Conservation (phyloP, 2,113 vertebrate species). For the Oreocharis arfaki region DNA sequence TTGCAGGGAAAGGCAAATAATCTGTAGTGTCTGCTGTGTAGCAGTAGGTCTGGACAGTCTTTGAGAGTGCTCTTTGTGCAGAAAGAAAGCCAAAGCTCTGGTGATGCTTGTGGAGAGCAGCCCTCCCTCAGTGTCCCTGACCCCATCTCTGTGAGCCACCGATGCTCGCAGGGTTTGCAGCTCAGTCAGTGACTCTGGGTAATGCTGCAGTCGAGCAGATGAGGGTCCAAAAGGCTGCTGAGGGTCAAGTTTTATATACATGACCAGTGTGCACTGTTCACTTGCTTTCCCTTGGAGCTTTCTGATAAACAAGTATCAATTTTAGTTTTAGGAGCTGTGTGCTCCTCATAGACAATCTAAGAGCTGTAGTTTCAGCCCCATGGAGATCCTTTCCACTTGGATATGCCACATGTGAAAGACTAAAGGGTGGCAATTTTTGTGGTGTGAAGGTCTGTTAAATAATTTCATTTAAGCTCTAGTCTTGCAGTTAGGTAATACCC, state of each 20-base stretch:
- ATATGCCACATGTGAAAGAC: fast-evolving
- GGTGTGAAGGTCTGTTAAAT: not conserved
- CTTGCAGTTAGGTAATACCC: not conserved
- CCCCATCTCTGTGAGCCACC: not conserved
- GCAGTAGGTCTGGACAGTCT: not conserved
- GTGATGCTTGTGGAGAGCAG: not conserved
- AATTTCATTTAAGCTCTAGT: not conserved
- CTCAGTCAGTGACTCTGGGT: fast-evolving
- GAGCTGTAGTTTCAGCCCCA: not conserved
- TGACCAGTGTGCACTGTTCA: not conserved
- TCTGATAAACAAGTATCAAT: not conserved
- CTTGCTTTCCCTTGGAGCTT: not conserved
- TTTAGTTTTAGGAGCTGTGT: not conserved
- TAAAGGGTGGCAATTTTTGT: not conserved
- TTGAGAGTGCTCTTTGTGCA: not conserved
- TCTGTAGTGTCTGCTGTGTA: not conserved
- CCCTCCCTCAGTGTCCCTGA: not conserved
- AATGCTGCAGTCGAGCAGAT: not conserved
- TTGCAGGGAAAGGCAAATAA: not conserved
- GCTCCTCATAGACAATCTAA: not conserved
- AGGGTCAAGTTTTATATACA: not conserved
- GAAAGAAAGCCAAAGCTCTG: not conserved
- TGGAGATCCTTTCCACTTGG: fast-evolving
- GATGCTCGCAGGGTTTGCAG: not conserved
- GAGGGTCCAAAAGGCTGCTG: not conserved